Conservation (phyloP, 2,113 vertebrate species). For the Isurus oxyrinchus region DNA sequence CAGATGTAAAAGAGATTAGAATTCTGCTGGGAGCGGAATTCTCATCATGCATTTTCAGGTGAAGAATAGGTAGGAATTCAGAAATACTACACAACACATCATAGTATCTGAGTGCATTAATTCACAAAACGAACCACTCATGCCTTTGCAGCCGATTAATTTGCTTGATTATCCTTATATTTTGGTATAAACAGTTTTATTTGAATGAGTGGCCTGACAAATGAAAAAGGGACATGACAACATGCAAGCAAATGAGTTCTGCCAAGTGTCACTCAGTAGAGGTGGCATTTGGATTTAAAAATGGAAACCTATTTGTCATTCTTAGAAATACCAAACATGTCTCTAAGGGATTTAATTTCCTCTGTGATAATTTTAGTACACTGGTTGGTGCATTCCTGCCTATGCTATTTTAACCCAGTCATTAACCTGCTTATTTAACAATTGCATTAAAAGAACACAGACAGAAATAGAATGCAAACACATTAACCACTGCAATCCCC, state of each 20-base stretch:
- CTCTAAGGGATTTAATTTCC: conserved; percentile 6
- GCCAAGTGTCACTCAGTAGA: not conserved
- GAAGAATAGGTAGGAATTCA: not conserved
- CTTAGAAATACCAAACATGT: not conserved
- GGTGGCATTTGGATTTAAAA: conserved; percentile 23
- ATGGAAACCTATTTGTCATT: conserved; percentile 28
- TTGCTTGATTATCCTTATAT: not conserved
- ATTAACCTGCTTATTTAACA: not conserved
- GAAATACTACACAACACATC: not conserved
- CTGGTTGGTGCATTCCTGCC: not conserved
- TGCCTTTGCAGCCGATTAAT: not conserved
- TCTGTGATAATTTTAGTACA: not conserved
- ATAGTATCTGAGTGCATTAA: not conserved
- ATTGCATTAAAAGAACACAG: not conserved
- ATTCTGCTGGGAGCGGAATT: not conserved
- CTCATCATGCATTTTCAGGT: not conserved
- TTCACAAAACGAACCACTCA: not conserved
- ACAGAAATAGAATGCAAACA: not conserved
- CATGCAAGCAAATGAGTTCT: conserved; percentile 6
- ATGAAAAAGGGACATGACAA: not conserved
- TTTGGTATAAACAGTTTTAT: not conserved
- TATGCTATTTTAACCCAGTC: conserved; percentile 19
- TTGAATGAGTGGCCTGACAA: not conserved
- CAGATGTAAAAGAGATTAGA: not conserved
- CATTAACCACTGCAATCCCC: not conserved